Conservation (phyloP, 2,888 invertebrate genomes). For the Pterostichus madidus region DNA sequence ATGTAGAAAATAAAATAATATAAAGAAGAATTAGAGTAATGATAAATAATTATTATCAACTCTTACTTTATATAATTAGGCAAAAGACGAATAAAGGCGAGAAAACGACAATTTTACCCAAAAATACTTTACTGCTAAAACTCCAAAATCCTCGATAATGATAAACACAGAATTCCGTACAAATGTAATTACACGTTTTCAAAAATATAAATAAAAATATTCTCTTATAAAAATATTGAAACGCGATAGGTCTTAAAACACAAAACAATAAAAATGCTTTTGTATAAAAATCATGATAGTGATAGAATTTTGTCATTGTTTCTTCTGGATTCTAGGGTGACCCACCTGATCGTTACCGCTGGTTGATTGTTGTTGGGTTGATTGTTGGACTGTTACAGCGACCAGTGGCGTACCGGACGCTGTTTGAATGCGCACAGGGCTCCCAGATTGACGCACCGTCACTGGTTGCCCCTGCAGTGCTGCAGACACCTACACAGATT, state of each 20-base stretch:
- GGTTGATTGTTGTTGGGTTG: conserved; percentile 70
- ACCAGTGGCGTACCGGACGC: conserved; percentile 79
- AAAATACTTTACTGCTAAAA: conserved; percentile 2
- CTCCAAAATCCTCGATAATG: not conserved
- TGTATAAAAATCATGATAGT: not conserved
- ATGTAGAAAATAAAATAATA: conserved; percentile 1
- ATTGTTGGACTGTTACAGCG: conserved; percentile 80
- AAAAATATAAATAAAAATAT: conserved; percentile 11
- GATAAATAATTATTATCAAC: not conserved
- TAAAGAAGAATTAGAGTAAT: not conserved
- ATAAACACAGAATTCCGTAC: not conserved
- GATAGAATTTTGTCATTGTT: conserved; percentile 46
- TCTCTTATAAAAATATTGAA: not conserved
- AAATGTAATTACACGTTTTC: not conserved
- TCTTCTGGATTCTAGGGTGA: conserved; percentile 60
- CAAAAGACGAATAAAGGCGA: not conserved
- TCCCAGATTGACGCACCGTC: conserved; percentile 78
- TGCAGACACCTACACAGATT: conserved; percentile 77
- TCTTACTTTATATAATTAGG: not conserved
- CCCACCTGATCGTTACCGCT: conserved; percentile 72
- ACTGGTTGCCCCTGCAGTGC: conserved; percentile 78
- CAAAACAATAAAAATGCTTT: conserved; percentile 11
- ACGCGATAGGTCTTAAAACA: conserved; percentile 3
- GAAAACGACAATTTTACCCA: not conserved
- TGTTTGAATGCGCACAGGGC: conserved; percentile 82